Base-by-base conservation (phyloP, 1,140 invertebrate species). In the Zaprionus nigranus region DNA sequence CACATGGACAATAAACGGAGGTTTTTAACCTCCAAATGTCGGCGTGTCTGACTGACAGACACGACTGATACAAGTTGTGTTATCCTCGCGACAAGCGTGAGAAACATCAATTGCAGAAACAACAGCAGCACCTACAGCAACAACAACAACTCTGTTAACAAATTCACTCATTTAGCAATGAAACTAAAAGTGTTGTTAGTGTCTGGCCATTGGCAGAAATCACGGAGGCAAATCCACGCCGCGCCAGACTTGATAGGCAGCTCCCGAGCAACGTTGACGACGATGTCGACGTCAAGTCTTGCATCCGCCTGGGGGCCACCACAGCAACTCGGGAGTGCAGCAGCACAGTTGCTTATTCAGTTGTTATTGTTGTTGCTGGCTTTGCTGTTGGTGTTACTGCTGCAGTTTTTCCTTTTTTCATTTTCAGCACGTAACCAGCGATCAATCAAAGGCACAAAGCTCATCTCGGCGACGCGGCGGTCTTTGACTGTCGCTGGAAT, bases 131-230 rank as follows among this genome's bases (percentile, higher is more conserved):
- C 74, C 68, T 30, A 56, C 46, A 43, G 9, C 57, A 61, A 36
- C 58, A 66, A 66, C 73, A 57, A 71, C 66, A 54, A 65, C 70
- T 69, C 68, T 83, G 74, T 83, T 88, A 87, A 87, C 84, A 87
- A 90, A 88, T 87, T 78, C 81, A 87, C 74, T 90, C 85, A 87
- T 88, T 87, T 90, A 87, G 84, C 81, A 81, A 88, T 84, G 85
- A 88, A 87, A 84, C 84, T 84, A 90, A 87, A 81, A 81, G 84
- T 87, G 85, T 87, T 90, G 84, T 87, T 87, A 86, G 68, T 81
- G 82, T 86, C 82, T 77, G 62, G 67, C 62, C 78, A 79, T 81
- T 70, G 84, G 84, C 68, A 77, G 46, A 63, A 64, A 64, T 59
- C 59, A 61, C 22, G 64, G 57, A 56, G 49, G 36, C 34, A 61